Conservation (phyloP, 2,113 vertebrate genomes). For the Ceyx margarethae region DNA sequence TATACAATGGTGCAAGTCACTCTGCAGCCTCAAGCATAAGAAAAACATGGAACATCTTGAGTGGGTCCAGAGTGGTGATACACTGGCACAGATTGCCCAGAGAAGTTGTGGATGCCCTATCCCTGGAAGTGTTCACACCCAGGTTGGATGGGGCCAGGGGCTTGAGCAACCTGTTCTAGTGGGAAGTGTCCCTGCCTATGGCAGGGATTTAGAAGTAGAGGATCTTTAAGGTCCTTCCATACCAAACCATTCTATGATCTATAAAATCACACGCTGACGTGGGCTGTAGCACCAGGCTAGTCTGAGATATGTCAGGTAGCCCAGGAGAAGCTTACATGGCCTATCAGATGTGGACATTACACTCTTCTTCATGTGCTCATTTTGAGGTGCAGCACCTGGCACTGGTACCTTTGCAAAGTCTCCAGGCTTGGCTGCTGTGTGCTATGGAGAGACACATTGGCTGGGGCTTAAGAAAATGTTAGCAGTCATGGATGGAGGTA, state of each 20-base stretch:
- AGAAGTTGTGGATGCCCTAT: neutral
- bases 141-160: neutral
- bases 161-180: neutral
- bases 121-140: neutral
- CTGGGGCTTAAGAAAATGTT: neutral
- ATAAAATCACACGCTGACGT: neutral
- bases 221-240: neutral
- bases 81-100: neutral
- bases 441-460: neutral
- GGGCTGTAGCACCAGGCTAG: neutral
- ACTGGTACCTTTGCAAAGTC: neutral
- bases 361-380: neutral
- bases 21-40: too few relatives aligned
- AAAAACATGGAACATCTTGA: neutral
- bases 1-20: neutral
- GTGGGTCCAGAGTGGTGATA: neutral
- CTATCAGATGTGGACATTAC: neutral
- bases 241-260: neutral
- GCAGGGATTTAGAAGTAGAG: neutral
- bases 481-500: neutral
- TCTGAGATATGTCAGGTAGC: neutral
- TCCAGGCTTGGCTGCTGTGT: accelerated
- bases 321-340: neutral
- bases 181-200: neutral
- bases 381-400: neutral